Evolutionary conservation across 1,140 invertebrate genomes (phyloP), one percentile per base, ranked within the genome.

Genomic region (Cherax quadricarinatus): DNA sequence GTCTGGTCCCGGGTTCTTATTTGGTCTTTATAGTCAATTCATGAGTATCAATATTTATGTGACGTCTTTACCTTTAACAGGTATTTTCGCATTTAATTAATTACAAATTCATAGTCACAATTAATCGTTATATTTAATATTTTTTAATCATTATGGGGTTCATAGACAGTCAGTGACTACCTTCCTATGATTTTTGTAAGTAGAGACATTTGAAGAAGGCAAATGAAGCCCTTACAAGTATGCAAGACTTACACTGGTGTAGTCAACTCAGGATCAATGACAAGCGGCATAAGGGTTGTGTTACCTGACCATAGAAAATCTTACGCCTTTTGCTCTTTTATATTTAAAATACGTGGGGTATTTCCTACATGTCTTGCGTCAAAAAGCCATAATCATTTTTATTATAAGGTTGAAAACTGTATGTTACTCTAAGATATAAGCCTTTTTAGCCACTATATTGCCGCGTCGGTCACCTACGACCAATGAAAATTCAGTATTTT

Each of bases 271-370:
- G 70, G 75, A 66, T 70, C 78, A 86, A 60, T 66, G 41, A 5
- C 41, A 16, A 18, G 66, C 0, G 49, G 24, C 24, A 86, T 82
- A 93, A 79, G 84, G 66, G 57, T 84, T 18, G 90, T 66, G 85
- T 90, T 87, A 78, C 88, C 60, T 73, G 41, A 62, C 79, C 66
- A 86, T 81, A 81, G 30, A 87, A 49, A 86, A 70, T 80, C 84
- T 86, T 87, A 62, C 88, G 92, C 92, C 92, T 78, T 90, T 93
- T 86, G 84, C 88, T 86, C 88, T 86, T 84, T 70, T 93, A 86
- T 87, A 90, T 93, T 93, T 90, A 93, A 93, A 93, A 82, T 93
- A 93, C 92, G 92, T 93, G 78, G 92, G 92, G 92, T 57, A 93
- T 89, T 93, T 93, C 92, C 88, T 93, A 82, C 84, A 82, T 81